phyloP scores from a whole-genome alignment of 2,113 vertebrate species.

The Macaca nemestrina region DNA sequence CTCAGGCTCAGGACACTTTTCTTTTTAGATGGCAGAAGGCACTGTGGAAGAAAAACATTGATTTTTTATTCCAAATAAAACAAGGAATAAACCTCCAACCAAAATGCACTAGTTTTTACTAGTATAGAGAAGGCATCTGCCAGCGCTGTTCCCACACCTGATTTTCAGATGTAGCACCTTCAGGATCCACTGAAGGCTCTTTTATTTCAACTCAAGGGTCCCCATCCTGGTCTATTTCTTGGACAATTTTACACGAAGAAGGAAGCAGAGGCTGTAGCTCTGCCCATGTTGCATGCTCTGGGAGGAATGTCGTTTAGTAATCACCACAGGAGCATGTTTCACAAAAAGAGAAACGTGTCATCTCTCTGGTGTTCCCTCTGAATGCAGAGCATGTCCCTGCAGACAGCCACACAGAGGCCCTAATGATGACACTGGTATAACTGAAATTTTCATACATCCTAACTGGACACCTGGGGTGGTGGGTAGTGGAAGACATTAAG shows the following conservation, averaged over 20 bases:
- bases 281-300: background rate
- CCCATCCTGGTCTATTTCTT: background rate
- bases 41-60: background rate
- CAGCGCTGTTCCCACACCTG: rapidly evolving
- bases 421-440: background rate
- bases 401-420: background rate
- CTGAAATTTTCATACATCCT: background rate
- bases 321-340: background rate
- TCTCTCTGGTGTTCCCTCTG: background rate
- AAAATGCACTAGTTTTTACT: background rate
- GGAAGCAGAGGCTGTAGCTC: background rate
- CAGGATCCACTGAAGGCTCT: background rate
- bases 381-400: background rate
- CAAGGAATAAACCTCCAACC: background rate
- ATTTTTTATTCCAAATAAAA: background rate
- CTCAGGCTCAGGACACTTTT: background rate
- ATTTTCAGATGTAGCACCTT: background rate
- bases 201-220: background rate
- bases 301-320: background rate
- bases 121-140: background rate
- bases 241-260: background rate
- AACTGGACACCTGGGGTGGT: background rate
- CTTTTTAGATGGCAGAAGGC: background rate
- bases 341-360: background rate
- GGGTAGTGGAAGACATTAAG: background rate